Evolutionary conservation across 2,797 vertebrate species (phyloP).

Genomic region (Sciurus carolinensis): DNA sequence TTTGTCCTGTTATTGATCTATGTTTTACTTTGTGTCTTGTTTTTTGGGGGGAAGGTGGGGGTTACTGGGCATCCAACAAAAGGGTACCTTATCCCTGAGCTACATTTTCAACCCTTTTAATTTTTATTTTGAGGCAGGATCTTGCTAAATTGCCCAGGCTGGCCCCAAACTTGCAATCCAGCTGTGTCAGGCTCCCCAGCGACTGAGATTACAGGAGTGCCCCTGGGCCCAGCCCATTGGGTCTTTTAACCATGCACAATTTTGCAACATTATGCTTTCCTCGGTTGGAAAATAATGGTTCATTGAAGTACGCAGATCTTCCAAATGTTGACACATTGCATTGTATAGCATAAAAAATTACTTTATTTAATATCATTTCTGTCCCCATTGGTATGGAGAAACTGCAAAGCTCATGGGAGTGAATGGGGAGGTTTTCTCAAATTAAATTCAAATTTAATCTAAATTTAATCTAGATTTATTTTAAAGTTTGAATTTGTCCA

Average conservation of each 20-base stretch:
- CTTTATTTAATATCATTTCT: background rate
- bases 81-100: no score
- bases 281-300: background rate
- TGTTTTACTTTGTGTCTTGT: background rate
- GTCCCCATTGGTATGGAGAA: background rate
- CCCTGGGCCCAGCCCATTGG: background rate
- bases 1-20: background rate
- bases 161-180: background rate
- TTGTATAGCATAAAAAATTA: background rate
- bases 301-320: background rate
- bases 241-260: background rate
- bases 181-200: background rate
- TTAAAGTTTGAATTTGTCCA: constrained; percentile 8
- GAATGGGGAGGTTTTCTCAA: background rate
- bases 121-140: background rate
- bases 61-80: no score
- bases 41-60: no score
- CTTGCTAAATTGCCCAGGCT: background rate
- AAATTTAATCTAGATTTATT: background rate
- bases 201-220: background rate
- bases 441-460: background rate
- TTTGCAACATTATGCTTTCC: background rate
- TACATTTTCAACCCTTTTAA: background rate
- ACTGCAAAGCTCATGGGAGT: background rate
- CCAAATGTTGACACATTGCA: background rate